Evolutionary conservation across 2,888 invertebrate genomes (phyloP).

Genomic region (Trichogramma evanescens): DNA sequence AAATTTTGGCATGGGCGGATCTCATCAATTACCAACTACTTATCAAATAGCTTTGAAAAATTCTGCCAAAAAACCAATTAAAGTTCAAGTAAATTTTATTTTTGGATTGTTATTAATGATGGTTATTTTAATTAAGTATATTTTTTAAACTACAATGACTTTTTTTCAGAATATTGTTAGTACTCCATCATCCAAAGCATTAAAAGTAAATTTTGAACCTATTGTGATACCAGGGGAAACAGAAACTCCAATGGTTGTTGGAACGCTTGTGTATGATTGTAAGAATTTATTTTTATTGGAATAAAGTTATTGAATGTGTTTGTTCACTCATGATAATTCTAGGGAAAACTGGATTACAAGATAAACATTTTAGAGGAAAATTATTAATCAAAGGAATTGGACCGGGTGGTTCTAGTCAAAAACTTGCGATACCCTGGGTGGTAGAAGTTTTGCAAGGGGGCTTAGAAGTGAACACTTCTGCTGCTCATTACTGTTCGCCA

Average conservation of each 20-base stretch:
- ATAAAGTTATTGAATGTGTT: neutral
- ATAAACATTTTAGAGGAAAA: constrained; percentile 54
- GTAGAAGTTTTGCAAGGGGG: constrained; percentile 56
- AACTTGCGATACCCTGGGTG: constrained; percentile 59
- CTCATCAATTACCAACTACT: constrained; percentile 58
- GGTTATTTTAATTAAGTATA: neutral
- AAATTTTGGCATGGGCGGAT: constrained; percentile 77
- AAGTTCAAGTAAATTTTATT: constrained; percentile 54
- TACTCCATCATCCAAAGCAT: constrained; percentile 59
- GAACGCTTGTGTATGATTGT: constrained; percentile 67
- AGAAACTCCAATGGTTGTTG: constrained; percentile 57
- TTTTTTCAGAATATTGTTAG: constrained; percentile 50
- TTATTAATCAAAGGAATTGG: constrained; percentile 50
- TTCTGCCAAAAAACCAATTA: constrained; percentile 60
- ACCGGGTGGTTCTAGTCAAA: constrained; percentile 43
- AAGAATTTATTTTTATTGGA: constrained; percentile 37
- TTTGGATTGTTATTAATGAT: neutral
- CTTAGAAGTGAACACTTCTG: constrained; percentile 52
- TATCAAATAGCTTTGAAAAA: constrained; percentile 62
- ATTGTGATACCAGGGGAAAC: constrained; percentile 61
- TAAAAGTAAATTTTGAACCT: constrained; percentile 62
- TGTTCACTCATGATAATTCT: constrained; percentile 22
- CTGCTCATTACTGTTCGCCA: constrained; percentile 49
- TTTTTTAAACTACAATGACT: constrained; percentile 4
- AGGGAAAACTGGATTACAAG: constrained; percentile 55